Percentiles rank a stretch among this genome's conserved stretches.
Conservation (phyloP, 1,140 invertebrate genomes). For the Hylaeus anthracinus region DNA sequence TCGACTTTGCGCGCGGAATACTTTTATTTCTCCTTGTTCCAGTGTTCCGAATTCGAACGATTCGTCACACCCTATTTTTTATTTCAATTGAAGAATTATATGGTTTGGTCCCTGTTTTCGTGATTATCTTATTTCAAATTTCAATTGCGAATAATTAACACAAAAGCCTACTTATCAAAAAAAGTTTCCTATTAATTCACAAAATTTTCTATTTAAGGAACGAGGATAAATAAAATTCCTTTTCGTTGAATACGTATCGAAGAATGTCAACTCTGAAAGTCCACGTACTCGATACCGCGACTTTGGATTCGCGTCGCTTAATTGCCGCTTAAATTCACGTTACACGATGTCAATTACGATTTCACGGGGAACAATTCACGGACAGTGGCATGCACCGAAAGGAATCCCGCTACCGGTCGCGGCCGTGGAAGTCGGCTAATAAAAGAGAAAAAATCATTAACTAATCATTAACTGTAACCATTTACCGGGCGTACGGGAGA, state of each 20-base stretch:
- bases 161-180: too few species aligned
- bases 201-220: too few species aligned
- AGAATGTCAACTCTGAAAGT: too few species aligned
- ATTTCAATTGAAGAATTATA: too few species aligned
- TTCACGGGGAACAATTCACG: conserved; percentile 17
- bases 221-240: too few species aligned
- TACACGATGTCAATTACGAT: conserved; percentile 47
- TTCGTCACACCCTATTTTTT: background rate
- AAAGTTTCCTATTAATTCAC: too few species aligned
- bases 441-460: conserved; percentile 57
- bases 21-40: background rate
- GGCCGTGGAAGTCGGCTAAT: conserved; percentile 48
- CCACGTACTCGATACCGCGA: too few species aligned
- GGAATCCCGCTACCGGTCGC: conserved; percentile 30
- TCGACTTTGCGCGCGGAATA: background rate
- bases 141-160: too few species aligned
- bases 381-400: conserved; percentile 18
- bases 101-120: too few species aligned
- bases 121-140: too few species aligned
- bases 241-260: too few species aligned
- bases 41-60: background rate
- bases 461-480: conserved; percentile 44
- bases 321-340: conserved; percentile 49
- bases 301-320: conserved; percentile 1
- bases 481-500: conserved; percentile 36